phyloP scores from a whole-genome alignment of 1,140 invertebrate genomes.

The Antheraea mylitta region DNA sequence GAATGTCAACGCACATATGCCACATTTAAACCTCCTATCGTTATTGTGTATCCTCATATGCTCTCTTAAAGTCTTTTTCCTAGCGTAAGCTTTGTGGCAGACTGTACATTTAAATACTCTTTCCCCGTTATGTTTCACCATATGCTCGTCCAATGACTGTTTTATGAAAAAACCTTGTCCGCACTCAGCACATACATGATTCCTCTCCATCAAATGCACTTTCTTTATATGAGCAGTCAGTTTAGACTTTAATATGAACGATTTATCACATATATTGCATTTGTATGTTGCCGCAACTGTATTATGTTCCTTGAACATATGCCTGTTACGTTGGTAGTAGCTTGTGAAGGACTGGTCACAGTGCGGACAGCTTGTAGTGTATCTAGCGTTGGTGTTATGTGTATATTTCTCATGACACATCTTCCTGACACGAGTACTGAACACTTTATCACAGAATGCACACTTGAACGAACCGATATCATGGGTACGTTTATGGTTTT shows the following conservation, averaged over 20 bases:
- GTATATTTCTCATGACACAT: slow-evolving; percentile 64
- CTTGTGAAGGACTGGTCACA: slow-evolving; percentile 59
- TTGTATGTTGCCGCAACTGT: slow-evolving; percentile 44
- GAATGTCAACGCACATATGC: slow-evolving; percentile 65
- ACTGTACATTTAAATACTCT: slow-evolving; percentile 58
- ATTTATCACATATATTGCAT: slow-evolving; percentile 67
- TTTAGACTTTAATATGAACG: slow-evolving; percentile 58
- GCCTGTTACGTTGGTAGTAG: slow-evolving; percentile 62
- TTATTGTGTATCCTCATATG: slow-evolving; percentile 75
- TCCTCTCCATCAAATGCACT: slow-evolving; percentile 62
- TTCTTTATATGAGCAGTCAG: slow-evolving; percentile 64
- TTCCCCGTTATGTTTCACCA: slow-evolving; percentile 61
- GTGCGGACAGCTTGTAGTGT: slow-evolving; percentile 58
- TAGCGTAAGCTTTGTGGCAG: slow-evolving; percentile 75
- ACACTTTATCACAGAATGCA: slow-evolving; percentile 67
- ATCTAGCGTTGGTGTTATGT: slow-evolving; percentile 51
- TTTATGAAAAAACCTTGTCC: slow-evolving; percentile 62
- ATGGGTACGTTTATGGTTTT: slow-evolving; percentile 72
- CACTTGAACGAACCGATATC: slow-evolving; percentile 60
- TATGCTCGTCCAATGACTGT: slow-evolving; percentile 58
- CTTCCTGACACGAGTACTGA: slow-evolving; percentile 49
- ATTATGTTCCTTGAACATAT: slow-evolving; percentile 60
- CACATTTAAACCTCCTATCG: slow-evolving; percentile 66
- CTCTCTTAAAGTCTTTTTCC: slow-evolving; percentile 76
- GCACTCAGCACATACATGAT: slow-evolving; percentile 57